Base-by-base conservation (phyloP, 1,140 invertebrate species). In the Cyclargus thomasi region DNA sequence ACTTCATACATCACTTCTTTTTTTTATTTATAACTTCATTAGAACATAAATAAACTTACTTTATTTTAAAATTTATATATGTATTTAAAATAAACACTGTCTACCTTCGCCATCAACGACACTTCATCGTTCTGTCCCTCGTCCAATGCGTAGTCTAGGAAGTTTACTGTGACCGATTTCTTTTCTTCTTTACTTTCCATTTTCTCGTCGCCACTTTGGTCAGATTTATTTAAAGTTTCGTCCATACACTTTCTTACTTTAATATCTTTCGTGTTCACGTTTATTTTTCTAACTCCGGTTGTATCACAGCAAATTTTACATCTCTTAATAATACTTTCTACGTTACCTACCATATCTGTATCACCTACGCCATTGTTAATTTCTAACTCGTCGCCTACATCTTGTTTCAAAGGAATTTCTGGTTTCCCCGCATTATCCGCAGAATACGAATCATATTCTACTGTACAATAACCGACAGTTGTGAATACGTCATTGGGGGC, bases 391-490 rank as follows among this genome's bases (percentile, higher is more conserved):
- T 53, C 63, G 57, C 68, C 65, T 70, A 18, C 29, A 29, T 18
- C 53, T 39, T 22, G 53, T 59, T 71, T 63, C 67, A 29, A 36
- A 23, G 20, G 39, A 63, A 69, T 55, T 62, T 70, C 70, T 53
- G 74, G 68, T 70, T 83, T 76, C 8, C 68, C 74, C 29, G 73
- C 66, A 63, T 74, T 69, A 16, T 70, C 74, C 53, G 70, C 62
- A 36, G 71, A 67, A 10, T 70, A 63, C 18, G 68, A 67, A 68
- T 83, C 75, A 17, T 85, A 86, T 68, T 82, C 76, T 6, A 85
- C 69, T 0, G 84, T 83, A 21, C 86, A 88, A 74, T 85, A 88
- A 76, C 86, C 82, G 1, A 87, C 77, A 1, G 82, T 83, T 53
- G 68, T 85, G 70, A 81, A 77, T 70, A 79, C 66, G 23, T 83